Evolutionary conservation across 1,140 invertebrate genomes (phyloP), one percentile per base, ranked within the genome.

Genomic region (Eueides isabella): DNA sequence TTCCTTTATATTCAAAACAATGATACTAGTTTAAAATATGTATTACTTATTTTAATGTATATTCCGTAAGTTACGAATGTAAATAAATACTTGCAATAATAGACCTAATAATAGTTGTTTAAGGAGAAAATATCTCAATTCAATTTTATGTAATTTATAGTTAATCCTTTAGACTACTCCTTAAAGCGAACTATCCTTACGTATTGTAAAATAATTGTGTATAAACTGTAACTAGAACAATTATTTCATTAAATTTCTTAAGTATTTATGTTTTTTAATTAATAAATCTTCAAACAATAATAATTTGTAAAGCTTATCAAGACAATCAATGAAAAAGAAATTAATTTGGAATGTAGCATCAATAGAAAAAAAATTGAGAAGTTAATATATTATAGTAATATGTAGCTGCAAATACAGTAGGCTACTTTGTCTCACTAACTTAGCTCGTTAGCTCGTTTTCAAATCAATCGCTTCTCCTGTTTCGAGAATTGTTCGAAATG

Each of bases 161-260:
- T 82, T 92, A 88, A 84, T 86, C 79, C 82, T 78, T 78, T 89
- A 86, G 83, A 82, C 78, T 75, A 78, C 75, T 78, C 77, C 38
- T 81, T 83, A 81, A 82, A 81, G 75, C 81, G 82, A 85, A 79
- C 79, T 87, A 82, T 82, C 81, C 82, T 84, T 84, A 83, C 77
- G 81, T 80, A 89, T 82, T 91, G 88, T 92, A 89, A 89, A 85
- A 85, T 86, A 85, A 89, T 75, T 86, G 69, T 92, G 88, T 92
- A 92, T 89, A 92, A 91, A 91, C 85, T 91, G 84, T 91, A 92
- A 90, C 85, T 92, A 91, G 88, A 87, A 87, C 83, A 85, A 84
- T 86, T 79, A 88, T 86, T 91, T 89, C 85, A 92, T 87, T 91
- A 92, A 91, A 92, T 90, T 91, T 91, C 88, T 80, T 91, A 92